A percentile compares a stretch with the other conserved stretches of the same genome.
Conservation (phyloP, 2,888 invertebrate species). For the Baccha elongata region DNA sequence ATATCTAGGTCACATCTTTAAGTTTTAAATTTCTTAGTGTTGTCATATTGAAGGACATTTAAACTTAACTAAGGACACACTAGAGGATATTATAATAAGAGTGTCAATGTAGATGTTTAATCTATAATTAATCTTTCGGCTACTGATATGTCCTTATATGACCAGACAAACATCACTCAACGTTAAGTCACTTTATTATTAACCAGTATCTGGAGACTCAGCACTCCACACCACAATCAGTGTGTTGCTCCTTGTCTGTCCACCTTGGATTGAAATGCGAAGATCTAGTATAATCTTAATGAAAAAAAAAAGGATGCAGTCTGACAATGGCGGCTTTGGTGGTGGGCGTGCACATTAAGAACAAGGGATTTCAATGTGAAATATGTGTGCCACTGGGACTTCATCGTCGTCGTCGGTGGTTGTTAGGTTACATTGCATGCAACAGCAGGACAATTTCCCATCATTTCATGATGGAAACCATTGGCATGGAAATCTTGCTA, state of each 20-base stretch:
- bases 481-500: background rate
- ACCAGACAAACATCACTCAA: constrained; percentile 46
- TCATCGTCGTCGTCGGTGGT: background rate
- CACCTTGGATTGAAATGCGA: constrained; percentile 30
- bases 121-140: constrained; percentile 61
- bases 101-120: constrained; percentile 4
- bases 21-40: constrained; percentile 27
- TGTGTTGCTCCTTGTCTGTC: background rate
- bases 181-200: constrained; percentile 58
- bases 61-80: constrained; percentile 26
- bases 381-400: constrained; percentile 49
- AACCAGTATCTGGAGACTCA: constrained; percentile 47
- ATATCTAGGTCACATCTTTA: constrained; percentile 61
- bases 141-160: constrained; percentile 46
- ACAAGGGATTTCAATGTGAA: constrained; percentile 26
- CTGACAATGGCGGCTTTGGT: background rate
- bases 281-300: background rate
- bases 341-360: background rate
- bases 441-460: constrained; percentile 48
- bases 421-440: constrained; percentile 43
- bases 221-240: background rate
- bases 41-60: constrained; percentile 7
- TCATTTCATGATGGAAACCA: constrained; percentile 33
- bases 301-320: constrained; percentile 8
- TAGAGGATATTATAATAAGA: constrained; percentile 6